These are phyloP conservation scores for Andrena trimmerana DNA, from an alignment of 2,888 invertebrate species.

Conservation along the genomic window DNA sequence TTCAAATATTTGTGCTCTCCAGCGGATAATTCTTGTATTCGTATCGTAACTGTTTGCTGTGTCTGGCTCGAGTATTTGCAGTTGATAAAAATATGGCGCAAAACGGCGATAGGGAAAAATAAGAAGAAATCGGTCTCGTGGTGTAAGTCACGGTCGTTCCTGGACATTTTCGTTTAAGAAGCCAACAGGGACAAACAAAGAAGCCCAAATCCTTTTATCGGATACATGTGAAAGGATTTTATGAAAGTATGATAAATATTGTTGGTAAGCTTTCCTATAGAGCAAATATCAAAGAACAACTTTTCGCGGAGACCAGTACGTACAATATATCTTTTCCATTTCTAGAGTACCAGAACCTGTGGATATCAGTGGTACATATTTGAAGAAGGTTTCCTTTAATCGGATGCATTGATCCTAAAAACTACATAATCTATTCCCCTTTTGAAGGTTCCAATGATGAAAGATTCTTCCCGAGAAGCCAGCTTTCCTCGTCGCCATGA, in stretches of 20 bases:
- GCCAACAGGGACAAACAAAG: no score
- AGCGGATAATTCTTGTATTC: constrained; percentile 33
- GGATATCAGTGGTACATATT: background rate
- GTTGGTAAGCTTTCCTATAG: no score
- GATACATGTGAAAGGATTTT: no score
- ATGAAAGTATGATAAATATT: no score
- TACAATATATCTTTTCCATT: background rate
- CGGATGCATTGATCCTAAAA: background rate
- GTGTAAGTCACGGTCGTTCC: no score
- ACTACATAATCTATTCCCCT: background rate
- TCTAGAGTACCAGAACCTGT: background rate
- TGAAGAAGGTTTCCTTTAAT: background rate
- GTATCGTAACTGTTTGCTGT: constrained; percentile 15
- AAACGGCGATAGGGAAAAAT: background rate
- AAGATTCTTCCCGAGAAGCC: background rate
- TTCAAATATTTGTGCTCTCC: constrained; percentile 48
- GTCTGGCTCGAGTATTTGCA: constrained; percentile 20
- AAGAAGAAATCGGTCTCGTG: background rate
- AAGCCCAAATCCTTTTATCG: no score
- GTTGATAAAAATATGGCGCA: constrained; percentile 16
- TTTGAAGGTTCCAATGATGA: background rate
- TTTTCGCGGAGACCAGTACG: no score
- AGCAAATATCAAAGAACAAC: no score
- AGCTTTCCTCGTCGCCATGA: background rate
- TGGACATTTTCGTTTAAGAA: no score